phyloP scores from a whole-genome alignment of 2,888 invertebrate species.

The Maniola hyperantus region DNA sequence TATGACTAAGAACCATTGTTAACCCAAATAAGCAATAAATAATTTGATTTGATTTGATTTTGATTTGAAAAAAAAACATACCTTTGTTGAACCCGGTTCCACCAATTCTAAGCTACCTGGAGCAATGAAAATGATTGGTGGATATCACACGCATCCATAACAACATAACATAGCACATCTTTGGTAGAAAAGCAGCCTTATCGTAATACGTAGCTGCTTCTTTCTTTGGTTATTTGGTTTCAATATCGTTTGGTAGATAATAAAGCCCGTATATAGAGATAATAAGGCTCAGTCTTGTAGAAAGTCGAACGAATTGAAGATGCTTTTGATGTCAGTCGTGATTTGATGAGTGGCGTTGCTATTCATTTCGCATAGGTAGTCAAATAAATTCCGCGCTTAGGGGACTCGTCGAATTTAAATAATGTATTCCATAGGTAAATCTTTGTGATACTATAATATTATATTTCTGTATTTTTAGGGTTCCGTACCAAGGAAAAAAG shows the following conservation, averaged over 20 bases:
- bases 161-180: no score
- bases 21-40: no score
- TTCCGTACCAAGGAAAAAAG: no score
- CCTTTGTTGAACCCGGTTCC: no score
- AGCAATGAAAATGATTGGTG: no score
- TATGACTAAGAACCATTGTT: no score
- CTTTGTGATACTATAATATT: background rate
- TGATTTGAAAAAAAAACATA: no score
- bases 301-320: slow-evolving; percentile 3
- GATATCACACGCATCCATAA: no score
- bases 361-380: background rate
- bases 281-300: slow-evolving; percentile 1
- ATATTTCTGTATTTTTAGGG: no score
- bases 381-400: background rate
- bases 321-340: slow-evolving; percentile 2
- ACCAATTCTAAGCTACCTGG: background rate
- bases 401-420: background rate
- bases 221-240: slow-evolving; percentile 1
- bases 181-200: background rate
- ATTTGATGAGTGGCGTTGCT: background rate
- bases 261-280: background rate
- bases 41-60: no score
- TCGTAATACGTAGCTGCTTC: background rate
- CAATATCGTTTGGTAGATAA: background rate
- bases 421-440: background rate